A percentile compares a stretch with the other conserved stretches of the same genome.
Evolutionary conservation across 2,797 vertebrate species (phyloP).

Genomic region (Syncerus caffer): DNA sequence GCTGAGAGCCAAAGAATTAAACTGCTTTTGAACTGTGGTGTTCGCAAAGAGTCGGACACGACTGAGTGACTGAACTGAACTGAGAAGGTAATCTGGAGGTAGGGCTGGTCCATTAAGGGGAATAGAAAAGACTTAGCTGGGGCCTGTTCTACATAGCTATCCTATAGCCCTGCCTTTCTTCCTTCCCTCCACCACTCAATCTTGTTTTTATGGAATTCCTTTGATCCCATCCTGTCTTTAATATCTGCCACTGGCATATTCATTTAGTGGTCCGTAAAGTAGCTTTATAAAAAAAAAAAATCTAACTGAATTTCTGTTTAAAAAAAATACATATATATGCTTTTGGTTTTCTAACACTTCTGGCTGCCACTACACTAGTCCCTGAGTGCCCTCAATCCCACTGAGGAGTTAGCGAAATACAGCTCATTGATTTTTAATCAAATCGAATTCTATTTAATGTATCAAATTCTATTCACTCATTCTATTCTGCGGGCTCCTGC

Average conservation of each 20-base stretch:
- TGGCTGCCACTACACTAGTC: background rate
- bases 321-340: background rate
- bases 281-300: background rate
- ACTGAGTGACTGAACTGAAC: no score
- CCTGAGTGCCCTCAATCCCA: background rate
- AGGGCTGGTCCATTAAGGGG: background rate
- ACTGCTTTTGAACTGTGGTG: no score
- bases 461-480: no score
- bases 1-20: fast-evolving
- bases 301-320: background rate
- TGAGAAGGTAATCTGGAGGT: background rate
- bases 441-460: background rate
- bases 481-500: background rate
- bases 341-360: background rate
- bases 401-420: background rate
- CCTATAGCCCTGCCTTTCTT: background rate
- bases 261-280: background rate
- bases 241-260: background rate
- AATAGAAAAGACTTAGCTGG: background rate
- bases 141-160: background rate
- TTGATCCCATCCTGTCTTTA: background rate
- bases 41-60: fast-evolving
- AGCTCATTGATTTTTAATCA: background rate
- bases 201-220: background rate
- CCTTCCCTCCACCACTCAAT: background rate